Conservation (phyloP, 2,888 invertebrate genomes). For the Conomelus anceps region DNA sequence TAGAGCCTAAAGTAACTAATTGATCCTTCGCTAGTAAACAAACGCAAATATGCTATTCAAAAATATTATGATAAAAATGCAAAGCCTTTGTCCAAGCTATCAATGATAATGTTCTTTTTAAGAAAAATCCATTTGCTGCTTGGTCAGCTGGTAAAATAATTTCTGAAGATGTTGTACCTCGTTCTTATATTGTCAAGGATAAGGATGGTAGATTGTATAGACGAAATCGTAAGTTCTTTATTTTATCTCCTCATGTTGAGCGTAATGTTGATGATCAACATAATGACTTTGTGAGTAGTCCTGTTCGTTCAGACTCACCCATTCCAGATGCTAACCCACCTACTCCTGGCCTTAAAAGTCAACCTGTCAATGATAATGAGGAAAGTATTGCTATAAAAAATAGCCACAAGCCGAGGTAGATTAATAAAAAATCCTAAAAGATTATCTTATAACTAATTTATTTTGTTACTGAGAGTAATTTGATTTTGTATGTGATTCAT, state of each 20-base stretch:
- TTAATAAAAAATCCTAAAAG: constrained; percentile 3
- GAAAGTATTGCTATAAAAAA: not conserved
- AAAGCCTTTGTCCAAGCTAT: not conserved
- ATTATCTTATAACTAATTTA: not conserved
- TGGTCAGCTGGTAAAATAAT: constrained; percentile 8
- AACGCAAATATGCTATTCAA: not conserved
- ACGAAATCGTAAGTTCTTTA: not conserved
- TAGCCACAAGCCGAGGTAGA: not conserved
- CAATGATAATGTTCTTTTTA: constrained; percentile 5
- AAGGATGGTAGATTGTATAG: not conserved
- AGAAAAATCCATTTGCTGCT: constrained; percentile 4
- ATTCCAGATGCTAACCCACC: too few species aligned
- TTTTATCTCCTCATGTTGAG: not conserved
- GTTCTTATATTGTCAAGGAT: constrained; percentile 9
- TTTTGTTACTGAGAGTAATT: too few species aligned
- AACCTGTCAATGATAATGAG: not conserved
- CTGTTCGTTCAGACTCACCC: not conserved
- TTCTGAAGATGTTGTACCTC: constrained; percentile 2
- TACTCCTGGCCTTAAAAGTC: too few species aligned
- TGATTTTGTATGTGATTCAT: too few species aligned
- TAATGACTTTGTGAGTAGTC: not conserved
- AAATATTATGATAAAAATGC: constrained; percentile 8
- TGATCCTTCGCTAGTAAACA: not conserved
- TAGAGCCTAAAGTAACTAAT: not conserved
- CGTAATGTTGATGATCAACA: not conserved